Evolutionary conservation across 2,888 invertebrate genomes (phyloP), one percentile per base, ranked within the genome.

Genomic region (Zaprionus obscuricornis): DNA sequence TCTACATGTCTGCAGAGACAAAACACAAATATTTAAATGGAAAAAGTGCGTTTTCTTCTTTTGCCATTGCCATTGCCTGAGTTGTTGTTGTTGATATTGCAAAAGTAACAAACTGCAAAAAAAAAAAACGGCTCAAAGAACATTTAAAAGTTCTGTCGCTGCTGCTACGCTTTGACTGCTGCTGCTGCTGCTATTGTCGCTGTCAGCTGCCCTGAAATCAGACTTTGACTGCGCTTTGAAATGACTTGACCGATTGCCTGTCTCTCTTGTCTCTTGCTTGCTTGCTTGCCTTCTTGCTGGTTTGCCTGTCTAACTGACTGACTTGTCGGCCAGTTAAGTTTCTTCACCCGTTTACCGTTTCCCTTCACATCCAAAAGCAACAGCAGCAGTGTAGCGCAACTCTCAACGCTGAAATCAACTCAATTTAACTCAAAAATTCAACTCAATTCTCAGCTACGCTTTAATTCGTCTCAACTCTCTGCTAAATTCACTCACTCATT

Each of bases 271-370:
- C 16, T 51, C n/a, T 6, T n/a, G n/a, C n/a, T n/a, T n/a, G n/a
- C n/a, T n/a, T n/a, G n/a, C n/a, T n/a, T n/a, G n/a, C n/a, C n/a
- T n/a, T n/a, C n/a, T n/a, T n/a, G n/a, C n/a, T n/a, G n/a, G n/a
- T n/a, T n/a, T n/a, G n/a, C n/a, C n/a, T n/a, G n/a, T n/a, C n/a
- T n/a, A n/a, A n/a, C n/a, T n/a, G n/a, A n/a, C n/a, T n/a, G n/a
- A 16, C 24, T 18, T 55, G 45, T 42, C 43, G 33, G 51, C 33
- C 57, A 56, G 56, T 56, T 66, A 24, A 42, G 43, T 34, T 66
- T 33, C 10, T 17, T 27, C 22, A 16, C 20, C 26, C 14, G 11
- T 11, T 33, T 51, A 39, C 54, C 43, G 26, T 20, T 46, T 42
- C 29, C 42, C 36, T 45, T 46, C 47, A n/a, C n/a, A 29, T 36